A percentile compares a stretch with the other conserved stretches of the same genome.
Conservation (phyloP, 1,140 invertebrate genomes). For the Papilio polytes region DNA sequence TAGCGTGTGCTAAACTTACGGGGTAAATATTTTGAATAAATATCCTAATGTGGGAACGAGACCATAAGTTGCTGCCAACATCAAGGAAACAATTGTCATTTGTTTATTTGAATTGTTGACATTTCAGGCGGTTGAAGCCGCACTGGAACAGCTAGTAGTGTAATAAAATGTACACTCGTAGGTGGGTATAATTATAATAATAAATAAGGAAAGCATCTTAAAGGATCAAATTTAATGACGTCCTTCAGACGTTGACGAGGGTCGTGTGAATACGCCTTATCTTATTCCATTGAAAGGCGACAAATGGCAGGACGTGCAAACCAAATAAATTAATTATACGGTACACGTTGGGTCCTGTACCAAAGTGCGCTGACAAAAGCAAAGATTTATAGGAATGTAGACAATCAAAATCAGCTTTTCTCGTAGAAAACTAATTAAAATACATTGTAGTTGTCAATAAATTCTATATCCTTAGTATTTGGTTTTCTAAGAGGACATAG, state of each 20-base stretch:
- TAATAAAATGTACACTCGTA: neutral
- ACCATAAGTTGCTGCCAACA: too few relatives aligned
- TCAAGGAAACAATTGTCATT: too few relatives aligned
- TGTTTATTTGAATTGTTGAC: too few relatives aligned
- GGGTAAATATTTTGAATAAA: too few relatives aligned
- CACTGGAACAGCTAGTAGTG: too few relatives aligned
- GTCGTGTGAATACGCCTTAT: neutral
- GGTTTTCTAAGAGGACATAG: neutral
- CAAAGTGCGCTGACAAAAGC: neutral
- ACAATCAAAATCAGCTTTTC: neutral
- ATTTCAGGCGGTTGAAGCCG: too few relatives aligned
- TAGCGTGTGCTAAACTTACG: too few relatives aligned
- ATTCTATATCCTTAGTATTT: too few relatives aligned
- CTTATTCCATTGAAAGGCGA: constrained; percentile 15
- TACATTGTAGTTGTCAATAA: too few relatives aligned
- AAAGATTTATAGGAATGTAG: neutral
- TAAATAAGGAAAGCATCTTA: neutral
- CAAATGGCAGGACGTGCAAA: neutral
- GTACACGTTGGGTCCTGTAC: neutral
- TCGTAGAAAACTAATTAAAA: too few relatives aligned
- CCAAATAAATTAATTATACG: constrained; percentile 13
- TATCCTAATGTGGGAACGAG: too few relatives aligned
- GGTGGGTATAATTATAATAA: neutral
- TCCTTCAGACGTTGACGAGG: constrained; percentile 10
- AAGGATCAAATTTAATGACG: constrained; percentile 15